These are phyloP conservation scores for Caenorhabditis imperialis DNA, from an alignment of 2,888 invertebrate species.

Conservation along the genomic window DNA sequence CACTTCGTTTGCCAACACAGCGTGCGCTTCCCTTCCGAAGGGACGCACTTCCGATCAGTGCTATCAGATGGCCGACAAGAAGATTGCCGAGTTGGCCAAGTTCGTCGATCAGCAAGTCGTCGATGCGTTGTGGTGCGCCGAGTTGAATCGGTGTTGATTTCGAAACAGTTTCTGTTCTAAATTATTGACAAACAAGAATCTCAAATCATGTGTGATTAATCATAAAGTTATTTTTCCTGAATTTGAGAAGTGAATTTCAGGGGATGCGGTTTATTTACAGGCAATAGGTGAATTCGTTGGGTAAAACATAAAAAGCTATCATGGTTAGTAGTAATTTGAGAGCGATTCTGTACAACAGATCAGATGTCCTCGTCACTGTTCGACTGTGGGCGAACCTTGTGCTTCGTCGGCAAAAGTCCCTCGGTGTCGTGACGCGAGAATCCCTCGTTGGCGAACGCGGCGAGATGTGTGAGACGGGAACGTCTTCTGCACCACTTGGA, in stretches of 20 bases:
- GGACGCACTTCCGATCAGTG: conserved; percentile 65
- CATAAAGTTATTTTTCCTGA: too few relatives aligned
- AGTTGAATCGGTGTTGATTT: conserved; percentile 66
- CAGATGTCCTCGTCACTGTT: conserved; percentile 49
- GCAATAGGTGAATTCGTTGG: too few relatives aligned
- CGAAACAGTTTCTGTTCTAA: neutral
- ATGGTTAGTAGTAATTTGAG: too few relatives aligned
- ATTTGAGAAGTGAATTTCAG: too few relatives aligned
- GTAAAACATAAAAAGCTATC: too few relatives aligned
- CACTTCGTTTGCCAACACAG: conserved; percentile 68
- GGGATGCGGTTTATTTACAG: too few relatives aligned
- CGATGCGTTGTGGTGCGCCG: conserved; percentile 73
- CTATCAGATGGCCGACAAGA: conserved; percentile 71
- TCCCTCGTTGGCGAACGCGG: conserved; percentile 39
- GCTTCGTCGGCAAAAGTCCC: conserved; percentile 36
- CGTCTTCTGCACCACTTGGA: conserved; percentile 44
- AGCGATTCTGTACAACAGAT: too few relatives aligned
- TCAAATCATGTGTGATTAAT: too few relatives aligned
- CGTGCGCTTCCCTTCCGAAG: conserved; percentile 61
- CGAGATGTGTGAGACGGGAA: conserved; percentile 38
- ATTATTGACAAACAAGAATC: conserved; percentile 5
- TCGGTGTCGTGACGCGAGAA: conserved; percentile 27
- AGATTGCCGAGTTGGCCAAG: conserved; percentile 69
- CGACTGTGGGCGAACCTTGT: conserved; percentile 34
- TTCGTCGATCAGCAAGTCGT: conserved; percentile 74